Conservation (phyloP, 2,113 vertebrate species). For the Mohoua ochrocephala region DNA sequence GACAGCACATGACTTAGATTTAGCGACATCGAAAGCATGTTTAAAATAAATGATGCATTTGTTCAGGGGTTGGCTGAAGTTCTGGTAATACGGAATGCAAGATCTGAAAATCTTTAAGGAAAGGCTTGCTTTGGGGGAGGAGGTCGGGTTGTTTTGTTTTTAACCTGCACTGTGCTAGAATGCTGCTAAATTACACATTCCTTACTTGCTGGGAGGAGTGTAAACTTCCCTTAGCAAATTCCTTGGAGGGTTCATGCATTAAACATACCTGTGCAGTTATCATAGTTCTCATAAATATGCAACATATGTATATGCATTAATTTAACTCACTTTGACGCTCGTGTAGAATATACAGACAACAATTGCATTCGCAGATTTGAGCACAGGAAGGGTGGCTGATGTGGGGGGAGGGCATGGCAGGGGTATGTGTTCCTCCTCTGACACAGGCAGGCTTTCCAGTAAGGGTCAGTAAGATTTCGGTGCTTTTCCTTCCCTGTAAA, state of each 20-base stretch:
- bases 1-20: not conserved
- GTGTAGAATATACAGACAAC: not conserved
- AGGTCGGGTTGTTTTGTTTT: not conserved
- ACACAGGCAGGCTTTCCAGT: not conserved
- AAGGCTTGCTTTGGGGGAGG: not conserved
- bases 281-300: constrained; percentile 24
- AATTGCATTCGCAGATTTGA: not conserved
- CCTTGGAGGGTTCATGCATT: constrained; percentile 24
- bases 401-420: not conserved
- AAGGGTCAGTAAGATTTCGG: not conserved
- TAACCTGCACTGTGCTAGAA: constrained; percentile 11
- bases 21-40: not conserved
- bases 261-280: constrained; percentile 15
- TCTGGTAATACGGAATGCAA: not conserved
- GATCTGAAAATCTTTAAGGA: constrained; percentile 1
- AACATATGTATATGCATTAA: not conserved
- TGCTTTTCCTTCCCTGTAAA: not conserved
- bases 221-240: constrained; percentile 50
- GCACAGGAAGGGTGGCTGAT: not conserved
- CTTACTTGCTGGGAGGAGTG: constrained; percentile 18
- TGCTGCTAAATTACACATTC: constrained; percentile 41
- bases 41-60: not conserved
- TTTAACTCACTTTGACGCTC: constrained; percentile 13
- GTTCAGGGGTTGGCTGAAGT: not conserved
- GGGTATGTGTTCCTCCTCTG: not conserved